These are phyloP conservation scores for Isichthys henryi DNA, from an alignment of 2,113 vertebrate species.

Conservation along the genomic window DNA sequence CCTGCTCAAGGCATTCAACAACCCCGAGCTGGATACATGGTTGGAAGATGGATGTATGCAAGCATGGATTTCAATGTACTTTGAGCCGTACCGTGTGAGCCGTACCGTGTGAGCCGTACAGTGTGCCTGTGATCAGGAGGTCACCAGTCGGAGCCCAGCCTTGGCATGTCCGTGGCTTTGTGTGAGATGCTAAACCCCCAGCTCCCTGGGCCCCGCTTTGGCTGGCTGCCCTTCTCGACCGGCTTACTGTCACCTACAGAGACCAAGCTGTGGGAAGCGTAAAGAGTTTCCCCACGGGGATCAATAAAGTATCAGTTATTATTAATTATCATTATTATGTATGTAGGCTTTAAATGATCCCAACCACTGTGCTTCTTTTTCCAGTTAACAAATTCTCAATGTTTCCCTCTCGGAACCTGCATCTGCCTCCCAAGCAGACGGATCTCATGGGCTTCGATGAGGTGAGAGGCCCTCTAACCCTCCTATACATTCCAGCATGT, in stretches of 20 bases:
- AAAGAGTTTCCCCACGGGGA: no score
- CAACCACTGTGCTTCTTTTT: slow-evolving; percentile 17
- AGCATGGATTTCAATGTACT: not conserved
- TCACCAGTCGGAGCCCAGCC: no score
- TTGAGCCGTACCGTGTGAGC: no score
- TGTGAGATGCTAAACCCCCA: no score
- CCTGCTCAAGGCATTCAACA: not conserved
- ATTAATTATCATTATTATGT: not conserved
- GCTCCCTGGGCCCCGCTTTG: no score
- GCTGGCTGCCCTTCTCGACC: no score
- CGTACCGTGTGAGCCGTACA: not conserved
- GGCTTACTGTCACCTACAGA: no score
- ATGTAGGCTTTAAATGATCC: not conserved
- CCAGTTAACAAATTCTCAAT: slow-evolving; percentile 83
- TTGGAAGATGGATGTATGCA: not conserved
- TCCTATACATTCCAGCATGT: not conserved
- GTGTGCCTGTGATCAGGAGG: not conserved
- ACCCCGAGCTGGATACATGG: not conserved
- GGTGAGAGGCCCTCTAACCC: slow-evolving; percentile 46
- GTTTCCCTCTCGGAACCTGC: slow-evolving; percentile 69
- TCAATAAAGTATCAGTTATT: no score
- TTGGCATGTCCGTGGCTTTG: no score
- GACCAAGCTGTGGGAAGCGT: no score
- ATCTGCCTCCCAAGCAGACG: slow-evolving; percentile 63
- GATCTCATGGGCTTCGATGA: slow-evolving; percentile 91